Evolutionary conservation across 2,113 vertebrate genomes (phyloP).

Genomic region (Oryzias celebensis): DNA sequence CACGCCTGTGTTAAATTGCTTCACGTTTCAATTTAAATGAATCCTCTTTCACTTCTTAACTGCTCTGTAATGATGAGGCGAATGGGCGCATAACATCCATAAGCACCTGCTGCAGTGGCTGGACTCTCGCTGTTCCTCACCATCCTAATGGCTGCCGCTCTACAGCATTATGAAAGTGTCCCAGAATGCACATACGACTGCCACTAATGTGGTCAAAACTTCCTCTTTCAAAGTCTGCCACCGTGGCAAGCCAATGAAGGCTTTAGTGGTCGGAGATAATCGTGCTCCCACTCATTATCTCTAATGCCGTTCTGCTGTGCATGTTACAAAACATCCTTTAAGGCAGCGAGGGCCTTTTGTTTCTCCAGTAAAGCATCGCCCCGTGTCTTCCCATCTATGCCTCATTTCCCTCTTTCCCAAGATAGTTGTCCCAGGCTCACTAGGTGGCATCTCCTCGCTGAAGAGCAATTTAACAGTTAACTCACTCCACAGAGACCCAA

Average conservation of each 20-base stretch:
- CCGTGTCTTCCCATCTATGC: constrained; percentile 26
- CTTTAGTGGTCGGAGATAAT: constrained; percentile 44
- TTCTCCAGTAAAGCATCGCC: constrained; percentile 1
- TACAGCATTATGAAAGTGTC: constrained; percentile 48
- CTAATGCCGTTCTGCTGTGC: constrained; percentile 10
- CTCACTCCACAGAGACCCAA: constrained; percentile 40
- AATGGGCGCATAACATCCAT: constrained; percentile 70
- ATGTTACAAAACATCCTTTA: constrained; percentile 16
- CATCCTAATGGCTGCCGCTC: constrained; percentile 59
- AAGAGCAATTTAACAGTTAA: constrained; percentile 63
- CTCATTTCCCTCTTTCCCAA: constrained; percentile 35
- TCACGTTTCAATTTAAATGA: constrained; percentile 46
- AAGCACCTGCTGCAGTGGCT: constrained; percentile 72
- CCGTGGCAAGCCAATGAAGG: constrained; percentile 28
- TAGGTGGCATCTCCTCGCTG: constrained; percentile 31
- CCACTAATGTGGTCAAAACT: constrained; percentile 51
- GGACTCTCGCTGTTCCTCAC: constrained; percentile 69
- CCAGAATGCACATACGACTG: constrained; percentile 53
- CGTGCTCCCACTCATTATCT: constrained; percentile 12
- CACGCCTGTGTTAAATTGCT: constrained; percentile 57
- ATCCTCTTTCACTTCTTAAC: constrained; percentile 59
- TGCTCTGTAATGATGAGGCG: constrained; percentile 54
- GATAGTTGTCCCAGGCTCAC: constrained; percentile 20
- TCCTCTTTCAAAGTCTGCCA: constrained; percentile 32
- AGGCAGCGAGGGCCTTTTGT: constrained; percentile 4